These are phyloP conservation scores for Eulemur coronatus DNA, from an alignment of 2,797 vertebrate species.

Conservation along the genomic window DNA sequence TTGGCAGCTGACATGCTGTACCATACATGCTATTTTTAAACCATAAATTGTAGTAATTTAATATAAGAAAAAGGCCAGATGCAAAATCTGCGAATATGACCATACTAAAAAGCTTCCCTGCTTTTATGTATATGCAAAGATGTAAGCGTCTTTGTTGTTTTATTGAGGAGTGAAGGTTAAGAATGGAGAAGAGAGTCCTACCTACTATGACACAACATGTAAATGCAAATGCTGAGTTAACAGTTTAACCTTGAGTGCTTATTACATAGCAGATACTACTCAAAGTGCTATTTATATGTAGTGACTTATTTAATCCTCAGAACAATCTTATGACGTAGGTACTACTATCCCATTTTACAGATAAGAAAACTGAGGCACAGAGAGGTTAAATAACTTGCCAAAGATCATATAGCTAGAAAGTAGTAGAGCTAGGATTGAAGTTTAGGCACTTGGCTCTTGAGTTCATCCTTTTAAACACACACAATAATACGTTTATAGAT, in stretches of 20 bases:
- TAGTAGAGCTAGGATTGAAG: constrained; percentile 48
- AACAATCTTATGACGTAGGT: constrained; percentile 43
- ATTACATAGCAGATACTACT: neutral
- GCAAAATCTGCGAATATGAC: constrained; percentile 50
- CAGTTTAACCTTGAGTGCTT: neutral
- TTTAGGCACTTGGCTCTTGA: constrained; percentile 51
- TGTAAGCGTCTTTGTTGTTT: neutral
- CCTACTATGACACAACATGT: constrained; percentile 9
- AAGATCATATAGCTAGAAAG: constrained; percentile 57
- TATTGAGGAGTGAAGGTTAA: neutral
- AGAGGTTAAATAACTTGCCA: constrained; percentile 49
- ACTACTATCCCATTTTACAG: constrained; percentile 2
- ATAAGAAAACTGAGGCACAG: constrained; percentile 59
- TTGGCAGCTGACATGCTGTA: constrained; percentile 6
- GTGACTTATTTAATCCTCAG: constrained; percentile 38
- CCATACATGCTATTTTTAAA: constrained; percentile 26
- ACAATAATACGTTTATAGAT: constrained; percentile 40
- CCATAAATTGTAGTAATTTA: constrained; percentile 39
- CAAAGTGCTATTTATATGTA: constrained; percentile 37
- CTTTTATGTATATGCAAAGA: neutral
- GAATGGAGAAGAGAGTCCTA: neutral
- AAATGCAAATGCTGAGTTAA: constrained; percentile 45
- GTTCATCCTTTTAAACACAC: constrained; percentile 56
- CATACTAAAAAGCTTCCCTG: constrained; percentile 9
- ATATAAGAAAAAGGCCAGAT: constrained; percentile 32